Conservation (phyloP, 2,113 vertebrate genomes). For the Stercorarius parasiticus region DNA sequence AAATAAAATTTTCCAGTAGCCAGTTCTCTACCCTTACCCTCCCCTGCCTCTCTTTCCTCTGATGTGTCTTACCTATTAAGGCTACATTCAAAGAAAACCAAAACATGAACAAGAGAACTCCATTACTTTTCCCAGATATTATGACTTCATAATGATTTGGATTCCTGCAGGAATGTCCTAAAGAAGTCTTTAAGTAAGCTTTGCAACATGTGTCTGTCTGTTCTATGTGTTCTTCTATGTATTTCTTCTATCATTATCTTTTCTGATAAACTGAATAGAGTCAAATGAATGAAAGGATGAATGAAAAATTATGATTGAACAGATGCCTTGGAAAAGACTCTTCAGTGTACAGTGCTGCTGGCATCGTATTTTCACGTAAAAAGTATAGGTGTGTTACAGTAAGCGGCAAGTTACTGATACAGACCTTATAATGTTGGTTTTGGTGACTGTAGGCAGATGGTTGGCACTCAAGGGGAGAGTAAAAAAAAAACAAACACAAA, state of each 20-base stretch:
- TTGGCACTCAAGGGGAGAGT: conserved; percentile 47
- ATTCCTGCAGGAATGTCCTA: conserved; percentile 12
- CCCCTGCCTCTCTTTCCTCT: background rate
- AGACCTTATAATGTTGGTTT: background rate
- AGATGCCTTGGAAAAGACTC: background rate
- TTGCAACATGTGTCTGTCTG: background rate
- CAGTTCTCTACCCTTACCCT: background rate
- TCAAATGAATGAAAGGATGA: background rate
- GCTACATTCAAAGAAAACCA: background rate
- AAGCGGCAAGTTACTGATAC: background rate
- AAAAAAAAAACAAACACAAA: conserved; percentile 16
- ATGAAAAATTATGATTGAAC: background rate
- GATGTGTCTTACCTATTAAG: background rate
- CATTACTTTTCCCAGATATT: background rate
- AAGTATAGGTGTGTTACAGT: background rate
- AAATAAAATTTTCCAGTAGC: background rate
- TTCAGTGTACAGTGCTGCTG: background rate
- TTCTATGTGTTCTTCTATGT: background rate
- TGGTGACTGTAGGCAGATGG: conserved; percentile 48
- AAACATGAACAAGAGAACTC: background rate
- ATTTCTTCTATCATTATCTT: background rate
- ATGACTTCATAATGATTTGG: background rate
- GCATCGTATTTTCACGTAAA: background rate
- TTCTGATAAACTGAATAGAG: background rate
- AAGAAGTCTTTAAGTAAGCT: background rate